Evolutionary conservation across 2,888 invertebrate genomes (phyloP).

Genomic region (Mythimna pallens): DNA sequence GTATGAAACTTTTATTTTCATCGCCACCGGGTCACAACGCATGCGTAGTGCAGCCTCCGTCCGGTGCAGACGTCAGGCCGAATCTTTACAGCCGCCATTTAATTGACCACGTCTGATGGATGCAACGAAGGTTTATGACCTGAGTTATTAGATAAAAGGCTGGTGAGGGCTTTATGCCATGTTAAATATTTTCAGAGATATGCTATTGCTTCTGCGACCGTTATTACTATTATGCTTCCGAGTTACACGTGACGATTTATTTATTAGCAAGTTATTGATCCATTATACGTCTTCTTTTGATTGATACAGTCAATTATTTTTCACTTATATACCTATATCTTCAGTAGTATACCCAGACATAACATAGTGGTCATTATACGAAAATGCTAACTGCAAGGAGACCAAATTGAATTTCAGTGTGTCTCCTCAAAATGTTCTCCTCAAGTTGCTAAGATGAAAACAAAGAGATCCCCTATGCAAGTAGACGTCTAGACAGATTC

Average conservation of each 20-base stretch:
- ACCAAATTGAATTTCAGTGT: constrained; percentile 16
- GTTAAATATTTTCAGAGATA: neutral
- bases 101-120: constrained; percentile 6
- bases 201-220: neutral
- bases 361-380: neutral
- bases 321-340: neutral
- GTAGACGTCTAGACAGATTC: constrained; percentile 41
- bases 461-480: constrained; percentile 1
- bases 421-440: neutral
- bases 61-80: constrained; percentile 33
- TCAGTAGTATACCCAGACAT: neutral
- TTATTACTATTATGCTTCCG: neutral
- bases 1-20: constrained; percentile 35
- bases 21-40: constrained; percentile 40
- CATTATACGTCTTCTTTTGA: neutral
- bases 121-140: constrained; percentile 14
- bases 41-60: constrained; percentile 43
- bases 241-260: neutral
- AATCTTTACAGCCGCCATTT: constrained; percentile 20
- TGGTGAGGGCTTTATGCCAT: neutral
- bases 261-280: neutral
- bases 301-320: neutral
- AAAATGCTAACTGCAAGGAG: neutral
- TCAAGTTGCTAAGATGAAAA: constrained; percentile 17
- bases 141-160: neutral